phyloP scores from a whole-genome alignment of 2,797 vertebrate genomes.

The Silurus lanzhouensis region DNA sequence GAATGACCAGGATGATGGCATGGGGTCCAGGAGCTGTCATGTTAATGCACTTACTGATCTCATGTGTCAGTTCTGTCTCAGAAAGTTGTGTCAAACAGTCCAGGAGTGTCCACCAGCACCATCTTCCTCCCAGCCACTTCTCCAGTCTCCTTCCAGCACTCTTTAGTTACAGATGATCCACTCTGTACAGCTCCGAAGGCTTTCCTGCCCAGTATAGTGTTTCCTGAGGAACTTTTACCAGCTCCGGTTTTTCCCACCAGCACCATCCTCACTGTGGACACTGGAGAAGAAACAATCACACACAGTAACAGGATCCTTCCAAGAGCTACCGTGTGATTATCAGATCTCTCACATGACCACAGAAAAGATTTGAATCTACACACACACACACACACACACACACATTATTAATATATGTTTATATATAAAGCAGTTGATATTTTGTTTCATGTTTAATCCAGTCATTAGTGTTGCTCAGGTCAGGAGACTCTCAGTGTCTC shows the following conservation, averaged over 20 bases:
- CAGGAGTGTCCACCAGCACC: constrained; percentile 51
- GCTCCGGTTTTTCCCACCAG: constrained; percentile 29
- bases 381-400: too few relatives aligned
- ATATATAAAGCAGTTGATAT: too few relatives aligned
- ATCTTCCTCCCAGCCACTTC: constrained; percentile 42
- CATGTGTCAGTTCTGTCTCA: neutral
- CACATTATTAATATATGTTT: too few relatives aligned
- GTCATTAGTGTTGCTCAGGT: too few relatives aligned
- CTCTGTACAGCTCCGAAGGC: constrained; percentile 39
- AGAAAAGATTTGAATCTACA: too few relatives aligned
- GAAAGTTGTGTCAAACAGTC: neutral
- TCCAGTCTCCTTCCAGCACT: constrained; percentile 41
- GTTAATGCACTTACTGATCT: constrained; percentile 56
- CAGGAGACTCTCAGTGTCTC: too few relatives aligned
- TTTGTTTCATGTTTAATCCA: too few relatives aligned
- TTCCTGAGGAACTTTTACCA: constrained; percentile 43
- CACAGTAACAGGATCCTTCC: too few relatives aligned
- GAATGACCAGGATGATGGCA: constrained; percentile 56
- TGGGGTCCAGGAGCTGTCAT: constrained; percentile 58
- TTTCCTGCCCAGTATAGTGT: constrained; percentile 46
- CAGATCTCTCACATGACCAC: too few relatives aligned
- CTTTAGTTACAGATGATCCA: constrained; percentile 47
- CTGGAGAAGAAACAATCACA: neutral
- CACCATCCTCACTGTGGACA: constrained; percentile 9
- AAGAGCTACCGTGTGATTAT: too few relatives aligned